Evolutionary conservation across 2,797 vertebrate genomes (phyloP), one percentile per base, ranked within the genome.

Genomic region (Gouania willdenowi): DNA sequence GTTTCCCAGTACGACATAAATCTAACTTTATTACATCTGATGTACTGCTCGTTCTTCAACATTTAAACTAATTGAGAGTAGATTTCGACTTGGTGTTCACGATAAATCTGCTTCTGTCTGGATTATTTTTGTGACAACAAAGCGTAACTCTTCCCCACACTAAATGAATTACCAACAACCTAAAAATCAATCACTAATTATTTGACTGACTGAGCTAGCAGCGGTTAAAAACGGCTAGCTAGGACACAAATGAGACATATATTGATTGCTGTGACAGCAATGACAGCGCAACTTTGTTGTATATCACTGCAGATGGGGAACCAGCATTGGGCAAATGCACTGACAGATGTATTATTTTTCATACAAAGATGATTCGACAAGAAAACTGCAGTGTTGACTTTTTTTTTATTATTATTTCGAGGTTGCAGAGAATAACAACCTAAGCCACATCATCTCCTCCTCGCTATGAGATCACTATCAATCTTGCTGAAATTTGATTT

Each of bases 401-500:
- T 6, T 29, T 29, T 33, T 26, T 39, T 40, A 20, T 26, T 16
- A 22, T 23, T 15, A 26, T 12, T 41, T 8, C 34, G 57, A 66
- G 48, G 41, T 66, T 5, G 21, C 19, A 47, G 33, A 52, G 36
- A 55, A 66, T 52, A 73, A 75, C 63, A 66, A 51, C 70, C 61
- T 65, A 20, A 41, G 34, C 58, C 35, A n/a, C n/a, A 63, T 66
- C 14, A 42, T 38, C 34, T 66, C 39, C 61, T 51, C 43, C 39
- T 18, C 24, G 47, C 58, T 64, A 77, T 62, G 67, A 65, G 66
- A 64, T 65, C 68, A 65, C 35, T 60, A 64, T 70, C 68, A 35
- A 8, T 71, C 62, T 53, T 4, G 3, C 43, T 56, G 50, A 79
- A 73, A 75, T 81, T 74, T 79, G 49, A 48, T 65, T 56, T 62